Percentiles rank a stretch among this genome's conserved stretches.
Evolutionary conservation across 2,797 vertebrate species (phyloP).

Genomic region (Tapirus indicus): DNA sequence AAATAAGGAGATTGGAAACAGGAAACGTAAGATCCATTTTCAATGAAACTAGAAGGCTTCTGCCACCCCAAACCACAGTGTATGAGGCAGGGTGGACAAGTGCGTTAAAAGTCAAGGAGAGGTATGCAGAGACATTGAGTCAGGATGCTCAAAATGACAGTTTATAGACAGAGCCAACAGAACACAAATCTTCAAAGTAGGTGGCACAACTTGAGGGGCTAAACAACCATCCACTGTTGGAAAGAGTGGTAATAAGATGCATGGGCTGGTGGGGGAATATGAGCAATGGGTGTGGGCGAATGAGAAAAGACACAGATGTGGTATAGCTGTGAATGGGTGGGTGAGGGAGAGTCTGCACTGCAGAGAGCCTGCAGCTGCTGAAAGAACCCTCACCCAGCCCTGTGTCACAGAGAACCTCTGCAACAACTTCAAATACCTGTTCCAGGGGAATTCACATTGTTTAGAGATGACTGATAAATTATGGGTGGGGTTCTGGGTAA

Average conservation of each 20-base stretch:
- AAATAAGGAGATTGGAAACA: background rate
- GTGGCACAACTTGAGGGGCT: background rate
- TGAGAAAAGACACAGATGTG: background rate
- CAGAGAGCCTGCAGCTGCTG: background rate
- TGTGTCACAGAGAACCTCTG: background rate
- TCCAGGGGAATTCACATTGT: background rate
- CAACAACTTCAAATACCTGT: background rate
- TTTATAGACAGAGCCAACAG: background rate
- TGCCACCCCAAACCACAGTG: background rate
- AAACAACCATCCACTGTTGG: background rate
- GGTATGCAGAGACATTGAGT: background rate
- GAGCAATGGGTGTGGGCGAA: background rate
- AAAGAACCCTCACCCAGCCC: background rate
- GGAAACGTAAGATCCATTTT: background rate
- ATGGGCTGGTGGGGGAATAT: background rate
- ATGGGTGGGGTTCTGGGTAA: background rate
- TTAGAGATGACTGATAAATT: background rate
- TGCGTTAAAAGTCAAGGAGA: background rate
- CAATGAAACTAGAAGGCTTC: background rate
- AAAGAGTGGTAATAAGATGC: background rate
- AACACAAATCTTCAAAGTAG: background rate
- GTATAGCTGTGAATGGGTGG: background rate
- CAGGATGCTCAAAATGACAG: background rate
- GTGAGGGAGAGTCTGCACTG: background rate
- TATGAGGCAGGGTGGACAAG: background rate